These are phyloP conservation scores for Caenorhabditis zanzibari DNA, from an alignment of 2,888 invertebrate genomes.

Conservation along the genomic window DNA sequence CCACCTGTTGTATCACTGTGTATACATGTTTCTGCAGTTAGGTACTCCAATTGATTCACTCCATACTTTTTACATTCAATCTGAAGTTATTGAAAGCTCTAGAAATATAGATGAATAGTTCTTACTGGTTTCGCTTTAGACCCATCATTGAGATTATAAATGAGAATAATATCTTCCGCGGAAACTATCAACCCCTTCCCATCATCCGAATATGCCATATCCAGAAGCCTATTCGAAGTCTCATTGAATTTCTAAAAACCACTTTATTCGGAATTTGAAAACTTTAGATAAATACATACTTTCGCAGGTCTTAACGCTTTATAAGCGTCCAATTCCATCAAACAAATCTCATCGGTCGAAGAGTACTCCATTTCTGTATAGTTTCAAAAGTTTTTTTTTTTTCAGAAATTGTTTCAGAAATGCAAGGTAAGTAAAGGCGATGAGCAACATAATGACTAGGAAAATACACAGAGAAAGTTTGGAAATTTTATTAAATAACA, in stretches of 20 bases:
- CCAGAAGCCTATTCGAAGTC: conserved; percentile 7
- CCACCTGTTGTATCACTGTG: conserved; percentile 28
- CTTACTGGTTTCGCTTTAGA: conserved; percentile 37
- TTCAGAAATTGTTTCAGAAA: neutral
- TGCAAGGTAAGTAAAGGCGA: neutral
- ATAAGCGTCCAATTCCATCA: neutral
- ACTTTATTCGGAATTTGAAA: no score
- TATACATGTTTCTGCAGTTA: conserved; percentile 21
- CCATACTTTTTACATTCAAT: conserved; percentile 58
- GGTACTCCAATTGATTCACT: conserved; percentile 23
- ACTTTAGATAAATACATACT: no score
- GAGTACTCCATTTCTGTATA: neutral
- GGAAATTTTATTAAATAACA: conserved; percentile 16
- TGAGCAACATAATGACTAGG: neutral
- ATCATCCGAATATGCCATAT: conserved; percentile 48
- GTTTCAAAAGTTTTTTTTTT: neutral
- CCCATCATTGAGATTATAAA: conserved; percentile 45
- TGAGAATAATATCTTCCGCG: conserved; percentile 32
- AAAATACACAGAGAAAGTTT: neutral
- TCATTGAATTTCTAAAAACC: conserved; percentile 53
- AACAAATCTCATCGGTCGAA: neutral
- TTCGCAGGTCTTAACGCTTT: conserved; percentile 16
- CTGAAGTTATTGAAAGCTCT: conserved; percentile 6
- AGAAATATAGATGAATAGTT: neutral
- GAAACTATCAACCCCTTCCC: conserved; percentile 41